Evolutionary conservation across 2,888 invertebrate genomes (phyloP).

Genomic region (Drosophila austrosaltans): DNA sequence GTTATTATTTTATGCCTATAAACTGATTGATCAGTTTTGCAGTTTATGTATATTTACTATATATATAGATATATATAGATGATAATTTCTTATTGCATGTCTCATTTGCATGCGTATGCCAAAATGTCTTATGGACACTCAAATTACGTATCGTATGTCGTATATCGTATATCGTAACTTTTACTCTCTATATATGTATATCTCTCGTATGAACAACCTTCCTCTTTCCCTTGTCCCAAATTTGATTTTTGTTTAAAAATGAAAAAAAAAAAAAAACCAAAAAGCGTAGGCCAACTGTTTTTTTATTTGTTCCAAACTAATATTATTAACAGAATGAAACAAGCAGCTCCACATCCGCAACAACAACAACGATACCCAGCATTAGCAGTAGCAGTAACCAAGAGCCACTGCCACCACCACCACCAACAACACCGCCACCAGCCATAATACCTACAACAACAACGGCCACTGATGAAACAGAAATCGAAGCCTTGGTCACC

Average conservation of each 20-base stretch:
- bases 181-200: slow-evolving; percentile 25
- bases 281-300: slow-evolving; percentile 50
- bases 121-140: slow-evolving; percentile 42
- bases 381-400: slow-evolving; percentile 63
- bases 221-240: slow-evolving; percentile 13
- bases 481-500: slow-evolving; percentile 62
- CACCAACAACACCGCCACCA: slow-evolving; percentile 73
- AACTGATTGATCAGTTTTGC: slow-evolving; percentile 27
- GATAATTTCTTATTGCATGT: slow-evolving; percentile 55
- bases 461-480: slow-evolving; percentile 66
- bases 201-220: neutral
- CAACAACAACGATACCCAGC: slow-evolving; percentile 44
- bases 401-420: slow-evolving; percentile 83
- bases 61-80: slow-evolving; percentile 41
- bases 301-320: slow-evolving; percentile 80
- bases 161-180: slow-evolving; percentile 50
- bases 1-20: slow-evolving; percentile 21
- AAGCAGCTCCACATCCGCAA: slow-evolving; percentile 70
- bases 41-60: slow-evolving; percentile 23
- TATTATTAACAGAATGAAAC: slow-evolving; percentile 83
- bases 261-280: slow-evolving; percentile 49
- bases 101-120: slow-evolving; percentile 58
- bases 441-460: slow-evolving; percentile 83
- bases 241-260: slow-evolving; percentile 61
- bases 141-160: slow-evolving; percentile 49